Base-by-base conservation (phyloP, 1,140 invertebrate species). In the Drosophila mauritiana region DNA sequence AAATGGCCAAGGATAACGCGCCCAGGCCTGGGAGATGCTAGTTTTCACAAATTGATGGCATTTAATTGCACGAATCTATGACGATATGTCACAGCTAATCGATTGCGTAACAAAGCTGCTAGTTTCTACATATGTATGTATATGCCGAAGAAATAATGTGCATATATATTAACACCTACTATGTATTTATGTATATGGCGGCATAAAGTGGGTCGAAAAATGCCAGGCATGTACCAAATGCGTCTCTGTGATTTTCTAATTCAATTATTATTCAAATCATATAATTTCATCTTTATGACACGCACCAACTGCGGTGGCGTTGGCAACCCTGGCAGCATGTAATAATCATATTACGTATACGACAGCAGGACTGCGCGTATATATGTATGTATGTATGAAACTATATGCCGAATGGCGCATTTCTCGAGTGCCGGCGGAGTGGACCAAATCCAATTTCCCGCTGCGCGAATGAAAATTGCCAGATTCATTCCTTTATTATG, bases 181-280 rank as follows among this genome's bases (percentile, higher is more conserved):
- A 0, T 5, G 27, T 27, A 31, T 3, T 3, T 3, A 10, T 8
- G 46, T n/a, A 22, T 15, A 4, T 12, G 27, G 25, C 46, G 46
- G 25, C 46, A 5, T 17, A 4, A 12, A 17, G 27, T 12, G 15
- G 15, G 31, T 11, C 1, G 34, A 52, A 52, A 70, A 72, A 72
- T 72, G 65, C 68, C 34, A 15, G 43, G 25, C 68, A 48, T 69
- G 67, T 36, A 20, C 49, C 4, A 7, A 13, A 36, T 36, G 31
- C 17, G 62, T 68, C 77, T 70, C 64, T 80, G 74, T 89, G 80
- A 89, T 80, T 80, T 78, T 64, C 73, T 89, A 89, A 89, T 89
- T 89, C 85, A 78, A 89, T 89, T 89, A 84, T 80, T 89, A 89
- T 89, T 89, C 84, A 89, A 89, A 89, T 84, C 84, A 89, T 84